Conservation (phyloP, 2,113 vertebrate genomes). For the Dicaeum eximium region DNA sequence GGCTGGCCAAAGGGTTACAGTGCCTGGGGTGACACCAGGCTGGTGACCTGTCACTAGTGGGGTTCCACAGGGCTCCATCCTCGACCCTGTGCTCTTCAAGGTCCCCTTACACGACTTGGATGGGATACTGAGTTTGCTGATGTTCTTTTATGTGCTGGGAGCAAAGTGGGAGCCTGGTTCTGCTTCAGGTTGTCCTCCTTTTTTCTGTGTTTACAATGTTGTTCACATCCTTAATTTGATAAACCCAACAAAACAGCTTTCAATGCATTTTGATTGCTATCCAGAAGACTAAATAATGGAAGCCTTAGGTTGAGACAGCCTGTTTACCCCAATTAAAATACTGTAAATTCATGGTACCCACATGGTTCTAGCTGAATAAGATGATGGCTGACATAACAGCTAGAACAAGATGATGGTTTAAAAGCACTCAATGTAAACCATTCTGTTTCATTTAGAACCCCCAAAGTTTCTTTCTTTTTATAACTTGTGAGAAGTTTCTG, state of each 20-base stretch:
- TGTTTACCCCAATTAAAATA: not conserved
- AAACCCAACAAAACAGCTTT: not conserved
- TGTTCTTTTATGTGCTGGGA: not conserved
- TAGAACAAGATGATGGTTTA: not conserved
- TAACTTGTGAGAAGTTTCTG: not conserved
- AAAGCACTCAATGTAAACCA: not conserved
- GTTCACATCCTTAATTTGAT: not conserved
- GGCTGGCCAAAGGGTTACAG: not conserved
- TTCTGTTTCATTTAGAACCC: not conserved
- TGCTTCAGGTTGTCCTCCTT: not conserved
- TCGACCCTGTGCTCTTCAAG: not conserved
- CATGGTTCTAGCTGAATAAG: not conserved
- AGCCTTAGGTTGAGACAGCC: not conserved
- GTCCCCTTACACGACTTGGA: not conserved
- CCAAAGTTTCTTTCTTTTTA: not conserved
- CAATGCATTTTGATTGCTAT: not conserved
- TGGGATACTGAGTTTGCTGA: not conserved
- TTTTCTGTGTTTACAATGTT: not conserved
- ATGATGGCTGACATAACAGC: too few relatives aligned
- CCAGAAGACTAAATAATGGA: not conserved
- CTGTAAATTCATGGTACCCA: not conserved
- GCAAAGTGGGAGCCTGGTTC: not conserved
- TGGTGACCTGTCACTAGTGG: not conserved
- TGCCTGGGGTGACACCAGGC: not conserved
- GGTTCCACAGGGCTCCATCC: not conserved